phyloP scores from a whole-genome alignment of 2,797 vertebrate species.

The Alauda arvensis region DNA sequence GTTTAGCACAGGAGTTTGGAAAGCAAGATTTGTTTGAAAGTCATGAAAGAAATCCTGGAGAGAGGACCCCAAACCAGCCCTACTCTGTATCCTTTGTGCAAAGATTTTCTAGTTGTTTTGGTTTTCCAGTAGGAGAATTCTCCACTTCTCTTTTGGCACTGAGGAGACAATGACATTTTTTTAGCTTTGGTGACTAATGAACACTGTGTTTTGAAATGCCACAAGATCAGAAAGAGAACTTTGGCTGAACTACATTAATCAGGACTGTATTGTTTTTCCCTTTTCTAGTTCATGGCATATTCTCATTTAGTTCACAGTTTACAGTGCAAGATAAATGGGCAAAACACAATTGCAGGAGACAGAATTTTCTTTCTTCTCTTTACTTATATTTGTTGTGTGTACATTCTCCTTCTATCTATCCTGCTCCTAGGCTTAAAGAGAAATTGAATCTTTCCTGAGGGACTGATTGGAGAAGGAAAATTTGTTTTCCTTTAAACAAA shows the following conservation, averaged over 20 bases:
- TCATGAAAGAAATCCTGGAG: neutral
- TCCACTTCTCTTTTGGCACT: neutral
- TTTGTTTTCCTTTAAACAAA: neutral
- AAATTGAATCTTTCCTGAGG: neutral
- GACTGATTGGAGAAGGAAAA: neutral
- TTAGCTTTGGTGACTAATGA: slow-evolving; percentile 23
- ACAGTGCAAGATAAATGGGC: slow-evolving; percentile 19
- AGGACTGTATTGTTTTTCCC: slow-evolving; percentile 14
- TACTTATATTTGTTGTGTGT: neutral
- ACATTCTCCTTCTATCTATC: neutral
- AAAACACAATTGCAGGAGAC: slow-evolving; percentile 11
- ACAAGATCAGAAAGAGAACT: slow-evolving; percentile 28
- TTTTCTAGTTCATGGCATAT: slow-evolving; percentile 45
- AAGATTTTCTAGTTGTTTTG: neutral
- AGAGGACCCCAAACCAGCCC: neutral
- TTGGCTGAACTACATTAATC: slow-evolving; percentile 22
- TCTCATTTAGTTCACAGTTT: slow-evolving; percentile 42
- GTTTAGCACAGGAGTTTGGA: neutral
- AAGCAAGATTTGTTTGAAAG: neutral
- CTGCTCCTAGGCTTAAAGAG: neutral
- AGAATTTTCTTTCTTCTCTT: slow-evolving; percentile 8
- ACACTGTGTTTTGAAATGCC: slow-evolving; percentile 39
- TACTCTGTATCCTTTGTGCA: neutral
- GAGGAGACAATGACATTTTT: neutral
- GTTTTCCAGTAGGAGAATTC: neutral